Evolutionary conservation across 1,140 invertebrate genomes (phyloP), one percentile per base, ranked within the genome.

Genomic region (Bombus superbus): DNA sequence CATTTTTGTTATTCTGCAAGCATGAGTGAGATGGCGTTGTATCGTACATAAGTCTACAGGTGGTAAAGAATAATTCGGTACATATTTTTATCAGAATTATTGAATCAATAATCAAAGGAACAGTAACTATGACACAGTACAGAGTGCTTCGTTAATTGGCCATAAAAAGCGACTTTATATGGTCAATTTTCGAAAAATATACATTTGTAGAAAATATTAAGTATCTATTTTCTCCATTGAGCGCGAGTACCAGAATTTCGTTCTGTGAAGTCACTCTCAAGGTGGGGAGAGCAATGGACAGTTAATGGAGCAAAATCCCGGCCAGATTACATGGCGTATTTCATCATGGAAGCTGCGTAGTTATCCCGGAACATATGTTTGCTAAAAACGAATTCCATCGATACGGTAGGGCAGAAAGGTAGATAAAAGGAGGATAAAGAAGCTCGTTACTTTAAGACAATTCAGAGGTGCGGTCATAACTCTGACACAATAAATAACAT

Each of bases 281-380:
- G 8, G 10, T n/a, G 28, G 59, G 25, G 28, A 62, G 1, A 62
- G 10, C 59, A 28, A n/a, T 62, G 59, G 59, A 11, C 59, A 62
- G 59, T 62, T 62, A 62, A n/a, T n/a, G 28, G 11, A 62, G 10
- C 28, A 62, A 62, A 62, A 62, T 62, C 28, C 59, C 59, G 28
- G 28, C 28, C 59, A 11, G 28, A 28, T 62, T 28, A 62, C 10
- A 25, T 28, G 57, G 25, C 22, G 57, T 53, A 53, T 22, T 53
- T 22, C 57, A n/a, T 25, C 35, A 47, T 6, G n/a, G 22, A 47
- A 62, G 15, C 83, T 79, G 25, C 66, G 83, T 53, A 72, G n/a
- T 84, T 80, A 9, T 38, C 6, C 8, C 6, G 5, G 68, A 35
- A 22, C 69, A 35, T 35, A 32, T 82, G 13, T 57, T 38, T 9